Conservation (phyloP, 2,113 vertebrate species). For the Oxyura jamaicensis region DNA sequence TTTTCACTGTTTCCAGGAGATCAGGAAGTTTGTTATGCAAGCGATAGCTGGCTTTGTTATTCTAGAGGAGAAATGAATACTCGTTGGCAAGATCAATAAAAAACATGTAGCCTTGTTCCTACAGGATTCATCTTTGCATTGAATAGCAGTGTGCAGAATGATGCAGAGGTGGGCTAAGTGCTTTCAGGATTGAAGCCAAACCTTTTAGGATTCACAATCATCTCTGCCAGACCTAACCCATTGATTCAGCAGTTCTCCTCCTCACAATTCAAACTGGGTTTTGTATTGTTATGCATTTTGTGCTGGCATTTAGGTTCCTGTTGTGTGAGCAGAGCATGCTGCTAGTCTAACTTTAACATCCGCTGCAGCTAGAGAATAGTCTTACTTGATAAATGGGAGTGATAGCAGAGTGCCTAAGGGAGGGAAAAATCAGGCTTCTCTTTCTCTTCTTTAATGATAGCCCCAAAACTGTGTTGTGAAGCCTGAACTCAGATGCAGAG, state of each 20-base stretch:
- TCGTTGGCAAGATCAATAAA: neutral
- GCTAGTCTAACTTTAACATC: neutral
- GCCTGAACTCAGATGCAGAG: neutral
- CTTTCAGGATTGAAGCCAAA: neutral
- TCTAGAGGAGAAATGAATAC: neutral
- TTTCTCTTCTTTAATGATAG: neutral
- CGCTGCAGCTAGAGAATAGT: neutral
- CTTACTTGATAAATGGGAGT: neutral
- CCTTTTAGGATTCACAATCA: neutral
- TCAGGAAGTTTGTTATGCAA: neutral
- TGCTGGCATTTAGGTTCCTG: neutral
- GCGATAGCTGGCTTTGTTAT: neutral
- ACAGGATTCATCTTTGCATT: neutral
- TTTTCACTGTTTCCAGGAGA: neutral
- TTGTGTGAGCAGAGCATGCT: neutral
- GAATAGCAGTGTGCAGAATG: neutral
- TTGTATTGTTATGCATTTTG: neutral
- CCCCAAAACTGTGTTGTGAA: neutral
- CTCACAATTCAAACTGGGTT: neutral
- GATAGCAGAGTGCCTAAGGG: neutral
- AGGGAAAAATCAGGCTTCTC: neutral
- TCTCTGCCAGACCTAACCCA: neutral
- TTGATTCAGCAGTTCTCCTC: neutral
- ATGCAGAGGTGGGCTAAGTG: neutral
- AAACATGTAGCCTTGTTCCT: neutral